Base-by-base conservation (phyloP, 2,113 vertebrate species). In the Phrynocephalus versicolor region DNA sequence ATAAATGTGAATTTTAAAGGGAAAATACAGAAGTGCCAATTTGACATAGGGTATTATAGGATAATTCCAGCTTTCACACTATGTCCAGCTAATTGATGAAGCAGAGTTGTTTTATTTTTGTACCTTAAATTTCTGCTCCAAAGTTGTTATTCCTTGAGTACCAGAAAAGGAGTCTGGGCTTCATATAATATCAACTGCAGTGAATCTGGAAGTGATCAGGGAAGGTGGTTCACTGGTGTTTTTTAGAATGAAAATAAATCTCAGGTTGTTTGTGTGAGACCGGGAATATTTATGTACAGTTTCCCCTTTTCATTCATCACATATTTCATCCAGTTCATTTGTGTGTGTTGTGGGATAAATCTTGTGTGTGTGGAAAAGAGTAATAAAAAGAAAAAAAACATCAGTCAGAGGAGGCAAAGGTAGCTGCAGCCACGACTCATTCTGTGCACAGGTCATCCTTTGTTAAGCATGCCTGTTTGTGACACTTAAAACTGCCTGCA, bases 141-240 rank as follows among this genome's bases (percentile, higher is more conserved):
- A 93, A 95, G 90, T 93, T 92, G 91, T 92, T 93, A 95, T 95
- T 89, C 90, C 89, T 94, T 88, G 94, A 87, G 70, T 82, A 94
- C 30, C 75, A 95, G 93, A 93, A 95, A 96, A 96, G 91, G 95
- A 89, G 94, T 93, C 94, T 94, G 79, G 74, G 84, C 94, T 95
- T 96, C 94, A 93, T 90, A 92, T 86, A 95, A 92, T 95, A 95
- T 93, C 94, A 93, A 95, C 94, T 88, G 89, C 90, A 88, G 84
- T 96, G 94, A 96, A 96, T 96, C 96, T 97, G 96, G 96, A 97
- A 96, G 90, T 92, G 95, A 96, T 97, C 96, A 96, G 78, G 94
- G 94, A 96, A 96, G 96, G 95, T 95, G 96, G 94, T 87, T 91
- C 92, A 89, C 9, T 35, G 25, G 93, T 88, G 15, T 93, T 93